These are phyloP conservation scores for Pelecanus crispus DNA, from an alignment of 2,113 vertebrate genomes.

Conservation along the genomic window DNA sequence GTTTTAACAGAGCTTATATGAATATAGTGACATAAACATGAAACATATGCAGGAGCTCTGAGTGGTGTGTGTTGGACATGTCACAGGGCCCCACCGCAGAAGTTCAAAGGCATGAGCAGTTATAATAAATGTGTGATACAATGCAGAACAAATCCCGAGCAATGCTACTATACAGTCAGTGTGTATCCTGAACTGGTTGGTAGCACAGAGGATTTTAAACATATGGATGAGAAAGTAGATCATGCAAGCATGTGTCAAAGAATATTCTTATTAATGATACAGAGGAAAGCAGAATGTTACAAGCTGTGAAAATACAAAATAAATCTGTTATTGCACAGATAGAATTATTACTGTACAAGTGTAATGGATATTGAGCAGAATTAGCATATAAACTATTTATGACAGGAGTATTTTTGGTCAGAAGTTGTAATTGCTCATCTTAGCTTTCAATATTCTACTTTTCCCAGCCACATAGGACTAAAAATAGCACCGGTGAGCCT, in stretches of 20 bases:
- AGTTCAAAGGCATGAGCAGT: constrained; percentile 37
- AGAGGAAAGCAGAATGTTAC: not conserved
- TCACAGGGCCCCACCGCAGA: constrained; percentile 7
- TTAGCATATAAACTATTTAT: not conserved
- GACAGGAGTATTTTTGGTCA: not conserved
- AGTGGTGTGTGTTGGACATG: constrained; percentile 38
- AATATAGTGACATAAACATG: constrained; percentile 49
- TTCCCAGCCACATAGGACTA: not conserved
- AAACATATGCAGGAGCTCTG: constrained; percentile 24
- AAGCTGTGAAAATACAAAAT: not conserved
- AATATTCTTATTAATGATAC: not conserved
- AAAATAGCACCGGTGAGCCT: rapidly evolving
- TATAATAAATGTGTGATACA: constrained; percentile 39
- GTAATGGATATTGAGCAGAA: not conserved
- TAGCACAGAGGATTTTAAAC: not conserved
- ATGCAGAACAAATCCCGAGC: constrained; percentile 10
- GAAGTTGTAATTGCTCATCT: not conserved
- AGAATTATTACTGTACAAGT: not conserved
- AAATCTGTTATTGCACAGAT: not conserved
- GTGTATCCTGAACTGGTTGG: not conserved
- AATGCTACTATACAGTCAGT: not conserved
- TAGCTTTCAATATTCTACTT: not conserved
- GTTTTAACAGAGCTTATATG: not conserved
- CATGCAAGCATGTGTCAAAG: not conserved
- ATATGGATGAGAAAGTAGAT: not conserved